Conservation (phyloP, 2,113 vertebrate genomes). For the Aramus guarauna region DNA sequence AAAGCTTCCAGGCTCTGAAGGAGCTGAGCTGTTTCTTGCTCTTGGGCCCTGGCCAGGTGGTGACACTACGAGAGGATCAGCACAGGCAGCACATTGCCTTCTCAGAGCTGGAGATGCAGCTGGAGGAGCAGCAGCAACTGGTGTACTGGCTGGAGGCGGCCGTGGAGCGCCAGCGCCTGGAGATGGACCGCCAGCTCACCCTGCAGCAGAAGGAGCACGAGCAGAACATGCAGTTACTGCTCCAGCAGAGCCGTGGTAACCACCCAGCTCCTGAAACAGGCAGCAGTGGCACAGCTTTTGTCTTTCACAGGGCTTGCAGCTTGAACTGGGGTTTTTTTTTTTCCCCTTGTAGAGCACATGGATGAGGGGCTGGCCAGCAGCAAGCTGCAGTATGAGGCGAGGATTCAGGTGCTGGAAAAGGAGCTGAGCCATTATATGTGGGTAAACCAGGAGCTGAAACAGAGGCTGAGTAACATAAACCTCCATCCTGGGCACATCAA, state of each 20-base stretch:
- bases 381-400: conserved; percentile 87
- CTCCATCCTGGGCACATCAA: conserved; percentile 69
- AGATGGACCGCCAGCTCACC: conserved; percentile 92
- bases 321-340: background rate
- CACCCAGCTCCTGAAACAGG: accelerated
- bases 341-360: conserved; percentile 81
- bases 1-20: background rate
- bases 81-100: conserved; percentile 88
- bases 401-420: conserved; percentile 87
- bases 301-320: background rate
- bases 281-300: background rate
- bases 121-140: conserved; percentile 90
- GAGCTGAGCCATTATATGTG: conserved; percentile 84
- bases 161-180: conserved; percentile 87
- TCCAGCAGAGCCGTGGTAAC: conserved; percentile 90
- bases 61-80: conserved; percentile 93
- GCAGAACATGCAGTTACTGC: conserved; percentile 86
- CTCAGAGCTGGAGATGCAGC: conserved; percentile 91
- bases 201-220: conserved; percentile 96
- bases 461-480: conserved; percentile 74
- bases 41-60: conserved; percentile 79
- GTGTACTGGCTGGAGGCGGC: conserved; percentile 90
- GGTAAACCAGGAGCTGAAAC: conserved; percentile 86
- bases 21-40: background rate
- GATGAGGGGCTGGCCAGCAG: conserved; percentile 88